phyloP scores from a whole-genome alignment of 2,888 invertebrate species.

The Dioctria rufipes region DNA sequence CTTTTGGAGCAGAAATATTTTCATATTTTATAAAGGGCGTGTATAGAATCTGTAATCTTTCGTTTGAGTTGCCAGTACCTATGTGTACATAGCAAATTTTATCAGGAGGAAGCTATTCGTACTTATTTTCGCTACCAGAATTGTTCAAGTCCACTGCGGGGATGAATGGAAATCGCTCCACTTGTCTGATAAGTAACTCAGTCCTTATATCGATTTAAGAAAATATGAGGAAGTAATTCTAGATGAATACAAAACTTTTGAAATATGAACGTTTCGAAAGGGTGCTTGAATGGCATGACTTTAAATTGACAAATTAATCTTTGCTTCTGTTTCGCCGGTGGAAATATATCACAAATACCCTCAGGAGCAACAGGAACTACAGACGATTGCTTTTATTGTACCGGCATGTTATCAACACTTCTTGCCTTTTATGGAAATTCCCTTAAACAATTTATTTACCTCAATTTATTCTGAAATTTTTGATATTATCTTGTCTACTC shows the following conservation, averaged over 20 bases:
- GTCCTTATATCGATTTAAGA: too few relatives aligned
- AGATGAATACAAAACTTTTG: not conserved
- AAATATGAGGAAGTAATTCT: too few relatives aligned
- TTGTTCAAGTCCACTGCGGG: constrained; percentile 2
- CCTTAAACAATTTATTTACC: constrained; percentile 54
- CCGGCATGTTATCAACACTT: constrained; percentile 51
- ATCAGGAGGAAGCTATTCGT: constrained; percentile 3
- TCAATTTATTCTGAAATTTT: constrained; percentile 56
- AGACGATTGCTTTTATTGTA: constrained; percentile 53
- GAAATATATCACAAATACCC: constrained; percentile 54
- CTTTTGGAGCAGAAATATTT: constrained; percentile 42
- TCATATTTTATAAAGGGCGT: constrained; percentile 38
- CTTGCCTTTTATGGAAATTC: constrained; percentile 57
- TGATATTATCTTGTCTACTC: constrained; percentile 41
- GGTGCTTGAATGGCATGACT: constrained; percentile 6
- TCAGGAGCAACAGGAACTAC: constrained; percentile 55
- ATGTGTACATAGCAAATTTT: constrained; percentile 1
- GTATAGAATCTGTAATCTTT: constrained; percentile 40
- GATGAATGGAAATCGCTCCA: not conserved
- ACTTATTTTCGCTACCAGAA: not conserved
- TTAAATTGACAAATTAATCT: constrained; percentile 36
- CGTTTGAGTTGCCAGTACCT: constrained; percentile 48
- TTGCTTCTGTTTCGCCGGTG: constrained; percentile 32
- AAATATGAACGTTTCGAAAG: not conserved
- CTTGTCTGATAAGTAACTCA: not conserved